Evolutionary conservation across 2,888 invertebrate species (phyloP), one percentile per base, ranked within the genome.

Genomic region (Ectemnius lituratus): DNA sequence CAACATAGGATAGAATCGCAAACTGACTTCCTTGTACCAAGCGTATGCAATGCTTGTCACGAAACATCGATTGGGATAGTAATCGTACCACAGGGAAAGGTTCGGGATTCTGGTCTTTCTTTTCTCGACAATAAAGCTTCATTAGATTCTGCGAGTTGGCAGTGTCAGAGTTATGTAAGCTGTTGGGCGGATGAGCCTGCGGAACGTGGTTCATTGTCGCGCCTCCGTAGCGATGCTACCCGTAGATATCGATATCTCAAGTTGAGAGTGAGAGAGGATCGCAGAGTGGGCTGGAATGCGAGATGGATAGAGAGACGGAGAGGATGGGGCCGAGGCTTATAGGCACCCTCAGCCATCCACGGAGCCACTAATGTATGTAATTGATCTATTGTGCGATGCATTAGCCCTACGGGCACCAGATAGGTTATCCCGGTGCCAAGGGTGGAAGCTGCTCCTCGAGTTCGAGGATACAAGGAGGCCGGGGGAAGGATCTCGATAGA

Each of bases 311-410:
- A 73, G 72, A 65, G 45, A 8, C 37, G 37, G 70, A 72, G 66
- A 72, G 66, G 47, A 75, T 16, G 16, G n/a, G 66, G 73, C 62
- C 75, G 73, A 58, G 79, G 78, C 80, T 79, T 80, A 79, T 76
- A 82, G 83, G 86, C 84, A 87, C 86, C 81, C 87, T 86, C 81
- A 82, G 79, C 85, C 78, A 84, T 84, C 80, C 84, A 81, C 83
- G 81, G 80, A 81, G 80, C 82, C 82, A 83, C 88, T 88, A 88
- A 90, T 88, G 88, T 87, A 86, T 86, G 89, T 90, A 90, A 90
- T 90, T 90, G 89, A 90, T 89, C 89, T 87, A 90, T 89, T 89
- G 88, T 90, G 86, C 86, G 84, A 87, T 89, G 86, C 88, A 88
- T 88, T 88, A 88, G 88, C 85, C 84, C 87, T 84, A 84, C 82